Evolutionary conservation across 37 sponge, comb jelly and placozoan species (phyloP), one percentile per base, ranked within the genome.

Genomic region (Corticium candelabrum): DNA sequence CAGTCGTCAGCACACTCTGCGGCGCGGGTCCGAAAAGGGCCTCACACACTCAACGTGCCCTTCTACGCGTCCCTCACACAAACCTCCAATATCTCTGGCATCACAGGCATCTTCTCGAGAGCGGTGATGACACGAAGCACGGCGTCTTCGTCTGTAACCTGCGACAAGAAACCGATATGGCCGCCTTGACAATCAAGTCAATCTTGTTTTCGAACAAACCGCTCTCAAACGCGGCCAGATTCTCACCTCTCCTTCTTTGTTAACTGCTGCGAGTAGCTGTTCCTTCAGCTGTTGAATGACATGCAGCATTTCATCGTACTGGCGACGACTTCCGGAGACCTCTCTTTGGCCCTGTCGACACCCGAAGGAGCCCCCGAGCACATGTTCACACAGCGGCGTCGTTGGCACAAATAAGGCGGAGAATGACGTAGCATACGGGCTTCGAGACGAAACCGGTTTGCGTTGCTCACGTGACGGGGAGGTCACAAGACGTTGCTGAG

Each of bases 231-330:
- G n/a, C n/a, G n/a, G n/a, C n/a, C n/a, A n/a, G n/a, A n/a, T n/a
- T 21, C 88, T 78, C 69, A 91, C 92, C 79, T 91, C 82, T 82
- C 89, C 86, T 39, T 88, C 81, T 32, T 40, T 35, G 79, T 91
- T 88, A 37, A 88, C 76, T 39, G 92, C 89, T 71, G 67, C 38
- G 21, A 73, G 40, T 29, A 91, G 76, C 38, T 77, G 70, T 34
- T 37, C 69, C 62, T 81, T 83, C 37, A 91, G 80, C n/a, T 85
- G 83, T 41, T 75, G 82, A 70, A 85, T 84, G 30, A 82, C 72
- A 67, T 71, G 79, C 39, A 88, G 82, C 86, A 87, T 88, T 76
- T 85, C 89, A 85, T 88, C 75, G 79, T 84, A 11, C 21, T 11
- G 15, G 62, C 15, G 62, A 50, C 62, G 15, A 21, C 11, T 50